Percentiles rank a stretch among this genome's conserved stretches.
phyloP scores from a whole-genome alignment of 1,140 invertebrate genomes.

The Lutraria rhynchaena region DNA sequence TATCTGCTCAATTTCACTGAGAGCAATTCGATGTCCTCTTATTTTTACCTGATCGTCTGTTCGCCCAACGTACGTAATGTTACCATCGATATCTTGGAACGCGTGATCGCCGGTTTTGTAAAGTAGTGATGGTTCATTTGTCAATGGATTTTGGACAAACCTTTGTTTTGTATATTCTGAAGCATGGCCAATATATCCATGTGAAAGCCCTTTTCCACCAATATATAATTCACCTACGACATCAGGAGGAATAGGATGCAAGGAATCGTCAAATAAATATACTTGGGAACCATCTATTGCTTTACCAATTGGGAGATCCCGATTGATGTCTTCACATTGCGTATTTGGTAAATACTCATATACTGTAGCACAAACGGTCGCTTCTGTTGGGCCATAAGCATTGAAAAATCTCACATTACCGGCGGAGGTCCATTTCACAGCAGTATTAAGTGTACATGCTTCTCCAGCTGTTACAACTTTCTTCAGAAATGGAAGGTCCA shows the following conservation, averaged over 20 bases:
- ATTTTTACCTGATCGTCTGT: constrained; percentile 72
- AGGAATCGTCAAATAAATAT: constrained; percentile 69
- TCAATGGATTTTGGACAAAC: constrained; percentile 66
- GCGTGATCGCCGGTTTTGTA: constrained; percentile 73
- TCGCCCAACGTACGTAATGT: constrained; percentile 68
- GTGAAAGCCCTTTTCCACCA: constrained; percentile 66
- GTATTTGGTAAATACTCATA: constrained; percentile 58
- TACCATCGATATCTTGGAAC: constrained; percentile 63
- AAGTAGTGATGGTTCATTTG: constrained; percentile 26
- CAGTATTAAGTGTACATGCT: constrained; percentile 65
- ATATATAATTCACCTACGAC: constrained; percentile 72
- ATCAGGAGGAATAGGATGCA: constrained; percentile 69
- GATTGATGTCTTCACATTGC: constrained; percentile 58
- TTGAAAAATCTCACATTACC: constrained; percentile 65
- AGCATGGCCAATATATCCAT: constrained; percentile 69
- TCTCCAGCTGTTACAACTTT: constrained; percentile 70
- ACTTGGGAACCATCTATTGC: constrained; percentile 63
- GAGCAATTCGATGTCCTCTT: constrained; percentile 67
- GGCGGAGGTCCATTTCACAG: constrained; percentile 65
- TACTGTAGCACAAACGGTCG: constrained; percentile 70
- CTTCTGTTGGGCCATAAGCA: constrained; percentile 70
- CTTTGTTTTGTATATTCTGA: constrained; percentile 51
- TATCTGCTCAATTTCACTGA: constrained; percentile 71
- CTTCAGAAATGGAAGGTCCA: constrained; percentile 60
- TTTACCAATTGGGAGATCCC: constrained; percentile 67